These are phyloP conservation scores for Lissonota sp. DNA, from an alignment of 2,888 invertebrate genomes.

Conservation along the genomic window DNA sequence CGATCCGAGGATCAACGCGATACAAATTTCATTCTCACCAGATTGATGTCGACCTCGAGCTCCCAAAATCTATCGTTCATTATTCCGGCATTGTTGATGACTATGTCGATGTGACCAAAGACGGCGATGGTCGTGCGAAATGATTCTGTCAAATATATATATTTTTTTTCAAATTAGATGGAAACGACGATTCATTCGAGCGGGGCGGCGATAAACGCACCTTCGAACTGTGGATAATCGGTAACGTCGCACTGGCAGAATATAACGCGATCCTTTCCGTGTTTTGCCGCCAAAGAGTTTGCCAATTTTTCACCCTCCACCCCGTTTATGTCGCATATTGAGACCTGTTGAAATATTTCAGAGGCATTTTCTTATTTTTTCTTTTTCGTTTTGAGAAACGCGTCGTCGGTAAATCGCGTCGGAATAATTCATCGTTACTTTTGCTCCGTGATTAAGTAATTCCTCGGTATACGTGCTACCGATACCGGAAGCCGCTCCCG, in stretches of 20 bases:
- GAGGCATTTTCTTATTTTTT: not conserved
- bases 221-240: conserved; percentile 91
- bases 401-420: not conserved
- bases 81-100: conserved; percentile 92
- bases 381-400: not conserved
- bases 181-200: conserved; percentile 12
- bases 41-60: conserved; percentile 90
- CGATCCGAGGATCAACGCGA: not conserved
- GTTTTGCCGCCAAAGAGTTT: conserved; percentile 87
- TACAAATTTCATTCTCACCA: conserved; percentile 86
- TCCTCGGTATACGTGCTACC: conserved; percentile 90
- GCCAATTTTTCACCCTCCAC: conserved; percentile 89
- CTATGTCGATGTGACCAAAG: conserved; percentile 90
- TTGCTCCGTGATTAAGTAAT: conserved; percentile 89
- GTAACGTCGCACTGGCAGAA: conserved; percentile 92
- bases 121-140: conserved; percentile 90
- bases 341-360: conserved; percentile 85
- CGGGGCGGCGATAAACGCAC: conserved; percentile 81
- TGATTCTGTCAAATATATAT: conserved; percentile 86
- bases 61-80: conserved; percentile 92
- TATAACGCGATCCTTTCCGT: conserved; percentile 89
- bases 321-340: conserved; percentile 90
- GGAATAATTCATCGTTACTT: conserved; percentile 84
- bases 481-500: conserved; percentile 90
- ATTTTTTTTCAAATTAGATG: conserved; percentile 20